phyloP scores from a whole-genome alignment of 2,113 vertebrate species.

The Siniperca chuatsi region DNA sequence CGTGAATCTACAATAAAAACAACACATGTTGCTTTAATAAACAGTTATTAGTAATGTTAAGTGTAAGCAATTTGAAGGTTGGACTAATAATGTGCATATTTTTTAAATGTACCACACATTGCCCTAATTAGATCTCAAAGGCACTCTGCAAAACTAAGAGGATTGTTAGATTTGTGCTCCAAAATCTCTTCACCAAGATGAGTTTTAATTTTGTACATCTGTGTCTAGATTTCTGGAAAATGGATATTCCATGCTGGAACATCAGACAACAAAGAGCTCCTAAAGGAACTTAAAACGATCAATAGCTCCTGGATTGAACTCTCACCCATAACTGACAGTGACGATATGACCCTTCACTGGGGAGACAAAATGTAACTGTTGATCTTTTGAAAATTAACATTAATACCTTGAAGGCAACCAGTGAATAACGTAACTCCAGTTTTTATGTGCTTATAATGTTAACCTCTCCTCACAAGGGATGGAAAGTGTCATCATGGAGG shows the following conservation, averaged over 20 bases:
- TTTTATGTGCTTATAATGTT: not conserved
- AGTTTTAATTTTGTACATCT: slow-evolving; percentile 8
- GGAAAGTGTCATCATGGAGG: slow-evolving; percentile 28
- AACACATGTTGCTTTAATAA: not conserved
- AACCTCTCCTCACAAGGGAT: slow-evolving; percentile 23
- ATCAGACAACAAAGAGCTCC: not conserved
- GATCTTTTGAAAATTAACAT: not conserved
- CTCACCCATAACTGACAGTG: not conserved
- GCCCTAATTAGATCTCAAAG: not conserved
- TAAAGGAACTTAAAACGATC: not conserved
- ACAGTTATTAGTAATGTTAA: not conserved
- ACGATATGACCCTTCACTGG: not conserved
- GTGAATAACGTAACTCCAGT: not conserved
- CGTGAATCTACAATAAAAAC: not conserved
- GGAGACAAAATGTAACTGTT: slow-evolving; percentile 51
- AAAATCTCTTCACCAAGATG: not conserved
- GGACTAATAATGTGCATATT: not conserved
- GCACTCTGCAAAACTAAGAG: not conserved
- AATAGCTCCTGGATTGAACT: slow-evolving; percentile 47
- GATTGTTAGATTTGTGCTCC: not conserved
- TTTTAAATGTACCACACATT: not conserved
- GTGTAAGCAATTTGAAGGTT: not conserved
- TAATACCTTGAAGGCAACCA: not conserved
- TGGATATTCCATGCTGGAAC: slow-evolving; percentile 47
- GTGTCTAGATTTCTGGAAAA: slow-evolving; percentile 58